Evolutionary conservation across 2,888 invertebrate species (phyloP), one percentile per base, ranked within the genome.

Genomic region (Incurvaria masculella): DNA sequence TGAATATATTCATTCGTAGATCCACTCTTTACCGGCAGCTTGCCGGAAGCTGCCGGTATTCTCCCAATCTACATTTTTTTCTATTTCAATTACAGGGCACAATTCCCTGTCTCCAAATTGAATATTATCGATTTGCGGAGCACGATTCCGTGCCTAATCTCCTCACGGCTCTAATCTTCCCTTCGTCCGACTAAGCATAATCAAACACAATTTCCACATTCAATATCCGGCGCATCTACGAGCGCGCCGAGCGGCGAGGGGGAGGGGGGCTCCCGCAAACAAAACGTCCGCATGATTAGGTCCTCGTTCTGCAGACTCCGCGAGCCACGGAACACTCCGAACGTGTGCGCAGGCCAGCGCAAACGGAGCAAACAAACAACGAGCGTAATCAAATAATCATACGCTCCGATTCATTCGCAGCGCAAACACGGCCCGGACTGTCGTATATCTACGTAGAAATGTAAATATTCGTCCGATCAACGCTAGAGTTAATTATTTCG

Each of bases 211-310:
- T n/a, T n/a, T n/a, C n/a, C n/a, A n/a, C n/a, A n/a, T n/a, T n/a
- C n/a, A n/a, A n/a, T n/a, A n/a, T n/a, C 33, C 14, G 11, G 33
- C 33, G 8, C 33, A 10, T 23, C 8, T n/a, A n/a, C 14, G 11
- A n/a, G 33, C 14, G 33, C 11, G 33, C 11, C 4, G 33, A 33
- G 8, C 3, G 33, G 11, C 33, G 33, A 14, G 33, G 33, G 4
- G 33, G 14, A 11, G 3, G 33, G 33, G 76, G 75, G 74, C 74
- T 74, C 73, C 75, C 75, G 72, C 76, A 76, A 78, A 75, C 76
- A 74, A n/a, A n/a, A n/a, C n/a, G 74, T 75, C 78, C 76, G 75
- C 76, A 71, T 78, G 78, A 78, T 76, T 78, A 78, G 76, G 72
- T 73, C 61, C 69, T 73, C 72, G 71, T n/a, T n/a, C n/a, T 33